Percentiles rank a stretch among this genome's conserved stretches.
phyloP scores from a whole-genome alignment of 2,797 vertebrate species.

The Cyprinella venusta region DNA sequence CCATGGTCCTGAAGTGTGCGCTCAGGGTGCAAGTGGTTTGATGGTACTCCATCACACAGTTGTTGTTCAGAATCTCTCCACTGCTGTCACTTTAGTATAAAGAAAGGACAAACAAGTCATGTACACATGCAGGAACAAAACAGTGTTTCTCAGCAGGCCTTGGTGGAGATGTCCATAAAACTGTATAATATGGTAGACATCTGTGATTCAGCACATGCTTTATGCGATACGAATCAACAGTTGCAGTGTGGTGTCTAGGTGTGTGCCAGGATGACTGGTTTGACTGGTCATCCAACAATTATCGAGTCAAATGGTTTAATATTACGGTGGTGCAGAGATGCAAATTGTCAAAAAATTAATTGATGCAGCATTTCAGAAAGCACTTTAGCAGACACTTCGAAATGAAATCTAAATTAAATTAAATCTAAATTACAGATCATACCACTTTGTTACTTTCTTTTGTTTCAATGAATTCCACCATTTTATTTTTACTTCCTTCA shows the following conservation, averaged over 20 bases:
- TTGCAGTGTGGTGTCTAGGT: not conserved
- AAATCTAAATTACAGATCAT: too few relatives aligned
- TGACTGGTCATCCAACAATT: not conserved
- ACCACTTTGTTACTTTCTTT: not conserved
- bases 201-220: not conserved
- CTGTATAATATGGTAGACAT: not conserved
- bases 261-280: not conserved
- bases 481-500: too few relatives aligned
- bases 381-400: not conserved
- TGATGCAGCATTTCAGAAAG: not conserved
- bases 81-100: slow-evolving; percentile 85
- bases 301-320: not conserved
- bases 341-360: not conserved
- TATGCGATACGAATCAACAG: not conserved
- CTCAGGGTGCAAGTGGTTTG: slow-evolving; percentile 79
- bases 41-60: slow-evolving; percentile 94
- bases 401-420: too few relatives aligned
- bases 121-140: not conserved
- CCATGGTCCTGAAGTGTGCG: slow-evolving; percentile 89
- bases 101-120: not conserved
- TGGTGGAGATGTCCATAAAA: not conserved
- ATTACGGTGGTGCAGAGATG: not conserved
- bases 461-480: too few relatives aligned
- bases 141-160: not conserved
- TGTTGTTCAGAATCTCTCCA: slow-evolving; percentile 95